Conservation (phyloP, 2,888 invertebrate species). For the Hypselothyrea guttata region DNA sequence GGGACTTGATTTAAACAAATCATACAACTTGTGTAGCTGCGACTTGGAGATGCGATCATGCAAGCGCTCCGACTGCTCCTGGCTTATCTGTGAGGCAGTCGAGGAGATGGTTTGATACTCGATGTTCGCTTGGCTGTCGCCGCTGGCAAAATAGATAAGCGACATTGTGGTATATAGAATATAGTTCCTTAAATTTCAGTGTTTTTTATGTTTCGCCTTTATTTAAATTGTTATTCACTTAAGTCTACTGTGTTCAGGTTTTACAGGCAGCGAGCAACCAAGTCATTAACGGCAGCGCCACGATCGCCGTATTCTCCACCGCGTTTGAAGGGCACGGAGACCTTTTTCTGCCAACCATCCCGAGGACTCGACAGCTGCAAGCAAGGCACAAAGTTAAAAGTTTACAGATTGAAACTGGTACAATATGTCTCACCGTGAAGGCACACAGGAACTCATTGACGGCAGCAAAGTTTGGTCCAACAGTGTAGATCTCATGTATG, state of each 20-base stretch:
- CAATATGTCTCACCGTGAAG: slow-evolving; percentile 79
- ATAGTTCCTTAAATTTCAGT: slow-evolving; percentile 31
- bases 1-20: slow-evolving; percentile 52
- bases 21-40: slow-evolving; percentile 72
- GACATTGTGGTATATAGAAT: slow-evolving; percentile 42
- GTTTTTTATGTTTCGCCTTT: neutral
- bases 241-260: slow-evolving; percentile 47
- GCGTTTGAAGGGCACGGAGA: slow-evolving; percentile 78
- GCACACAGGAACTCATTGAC: slow-evolving; percentile 78
- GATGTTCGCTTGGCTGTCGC: slow-evolving; percentile 44
- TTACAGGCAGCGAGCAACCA: slow-evolving; percentile 80
- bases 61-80: slow-evolving; percentile 71
- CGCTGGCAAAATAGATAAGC: slow-evolving; percentile 30
- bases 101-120: slow-evolving; percentile 75
- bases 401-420: neutral
- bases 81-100: slow-evolving; percentile 26
- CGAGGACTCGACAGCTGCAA: slow-evolving; percentile 79
- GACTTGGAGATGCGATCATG: slow-evolving; percentile 77
- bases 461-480: slow-evolving; percentile 79
- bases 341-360: slow-evolving; percentile 81
- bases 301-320: slow-evolving; percentile 83
- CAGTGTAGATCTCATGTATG: slow-evolving; percentile 82
- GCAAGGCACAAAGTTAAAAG: neutral
- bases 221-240: slow-evolving; percentile 22
- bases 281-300: slow-evolving; percentile 78